Percentiles rank a stretch among this genome's conserved stretches.
These are phyloP conservation scores for Dione juno DNA, from an alignment of 2,888 invertebrate species.

Conservation along the genomic window DNA sequence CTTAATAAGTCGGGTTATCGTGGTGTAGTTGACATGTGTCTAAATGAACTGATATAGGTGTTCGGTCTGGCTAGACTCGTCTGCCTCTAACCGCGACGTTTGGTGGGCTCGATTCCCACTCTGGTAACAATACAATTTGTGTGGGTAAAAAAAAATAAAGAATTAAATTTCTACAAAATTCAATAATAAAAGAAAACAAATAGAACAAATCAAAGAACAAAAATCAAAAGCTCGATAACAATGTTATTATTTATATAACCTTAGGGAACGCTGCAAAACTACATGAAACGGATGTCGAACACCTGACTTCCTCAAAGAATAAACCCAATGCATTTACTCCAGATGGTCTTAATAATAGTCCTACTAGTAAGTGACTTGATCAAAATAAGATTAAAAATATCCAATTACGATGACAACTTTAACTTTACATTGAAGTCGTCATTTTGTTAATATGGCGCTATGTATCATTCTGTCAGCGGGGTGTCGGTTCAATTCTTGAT, in stretches of 20 bases:
- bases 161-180: no score
- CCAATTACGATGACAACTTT: constrained; percentile 15
- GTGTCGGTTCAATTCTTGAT: not conserved
- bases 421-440: constrained; percentile 1
- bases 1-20: not conserved
- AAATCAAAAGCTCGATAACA: no score
- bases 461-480: constrained; percentile 11
- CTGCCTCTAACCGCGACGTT: no score
- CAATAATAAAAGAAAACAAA: no score
- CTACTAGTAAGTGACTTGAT: not conserved
- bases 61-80: no score
- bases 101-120: no score
- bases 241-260: no score
- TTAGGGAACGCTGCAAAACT: not conserved
- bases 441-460: not conserved
- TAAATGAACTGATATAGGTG: no score
- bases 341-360: not conserved
- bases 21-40: no score
- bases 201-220: no score
- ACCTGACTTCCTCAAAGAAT: not conserved
- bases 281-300: not conserved
- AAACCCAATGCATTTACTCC: not conserved
- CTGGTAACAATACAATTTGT: no score
- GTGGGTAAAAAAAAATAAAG: no score
- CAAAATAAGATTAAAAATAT: constrained; percentile 5